Evolutionary conservation across 2,113 vertebrate genomes (phyloP), one percentile per base, ranked within the genome.

Genomic region (Thomomys bottae): DNA sequence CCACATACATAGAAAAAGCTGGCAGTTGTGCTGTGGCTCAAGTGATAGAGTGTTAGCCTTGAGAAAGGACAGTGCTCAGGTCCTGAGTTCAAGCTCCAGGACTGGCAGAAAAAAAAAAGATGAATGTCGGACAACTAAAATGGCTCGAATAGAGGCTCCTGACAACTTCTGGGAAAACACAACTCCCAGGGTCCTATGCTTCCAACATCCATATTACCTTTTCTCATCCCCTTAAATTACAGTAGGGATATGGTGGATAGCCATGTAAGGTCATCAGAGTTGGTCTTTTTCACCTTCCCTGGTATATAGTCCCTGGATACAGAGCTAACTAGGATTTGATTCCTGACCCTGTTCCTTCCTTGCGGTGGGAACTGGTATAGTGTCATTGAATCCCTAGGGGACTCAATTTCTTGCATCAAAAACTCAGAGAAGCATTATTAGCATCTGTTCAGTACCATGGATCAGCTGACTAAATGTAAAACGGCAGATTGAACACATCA

Each of bases 241-340:
- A 4, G 0, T 14, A 40, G 34, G 45, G n/a, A 2, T 23, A 8
- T n/a, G 38, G 14, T 9, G 6, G 15, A 34, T 1, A 1, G 49
- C 15, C 80, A 82, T 5, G 26, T 3, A 34, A 38, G 18, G 3
- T 87, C 61, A 72, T 30, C n/a, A 30, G 14, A 10, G 23, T 6
- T n/a, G 63, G 14, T 18, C 15, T 28, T 38, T 76, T 79, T 45
- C 8, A 28, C 78, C 2, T 64, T 87, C 1, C 6, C 18, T 45
- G 32, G 24, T 32, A 9, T 6, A 12, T 36, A 2, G 6, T 0
- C 20, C 54, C 28, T 82, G 38, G 17, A 34, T 89, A 26, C 45
- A 49, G 12, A 70, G 28, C 28, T 15, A 9, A 75, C 54, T 42
- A 26, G 11, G 10, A 2, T 49, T 87, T 8, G 0, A n/a, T 26